Evolutionary conservation across 1,140 invertebrate genomes (phyloP).

Genomic region (Trichomalopsis sarcophagae): DNA sequence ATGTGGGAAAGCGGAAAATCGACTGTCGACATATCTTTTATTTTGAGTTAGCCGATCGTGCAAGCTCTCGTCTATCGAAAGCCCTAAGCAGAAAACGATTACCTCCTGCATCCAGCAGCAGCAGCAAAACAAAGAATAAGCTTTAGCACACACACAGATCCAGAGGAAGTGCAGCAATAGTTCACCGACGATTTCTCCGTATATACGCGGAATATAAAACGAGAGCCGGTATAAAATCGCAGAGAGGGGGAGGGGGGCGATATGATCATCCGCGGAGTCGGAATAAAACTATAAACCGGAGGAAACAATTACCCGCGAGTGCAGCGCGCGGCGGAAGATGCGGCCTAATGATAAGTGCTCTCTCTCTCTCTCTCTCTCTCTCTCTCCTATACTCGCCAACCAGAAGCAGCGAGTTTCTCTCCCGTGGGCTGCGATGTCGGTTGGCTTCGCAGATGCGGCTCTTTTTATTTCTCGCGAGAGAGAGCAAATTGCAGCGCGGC

Average conservation of each 20-base stretch:
- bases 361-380: not conserved
- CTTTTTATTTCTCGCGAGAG: not conserved
- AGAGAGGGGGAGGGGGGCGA: slow-evolving; percentile 52
- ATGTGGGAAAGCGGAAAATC: not conserved
- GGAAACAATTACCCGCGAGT: slow-evolving; percentile 68
- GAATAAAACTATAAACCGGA: slow-evolving; percentile 70
- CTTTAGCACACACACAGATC: not conserved
- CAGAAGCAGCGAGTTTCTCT: not conserved
- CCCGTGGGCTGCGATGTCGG: not conserved
- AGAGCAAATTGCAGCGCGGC: slow-evolving; percentile 47
- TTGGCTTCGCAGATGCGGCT: not conserved
- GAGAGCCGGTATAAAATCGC: slow-evolving; percentile 45
- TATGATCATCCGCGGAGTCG: slow-evolving; percentile 64
- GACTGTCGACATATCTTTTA: not conserved
- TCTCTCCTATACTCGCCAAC: not conserved
- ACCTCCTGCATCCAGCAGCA: no score
- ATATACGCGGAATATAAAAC: slow-evolving; percentile 65
- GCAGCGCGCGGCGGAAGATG: slow-evolving; percentile 57
- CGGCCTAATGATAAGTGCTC: slow-evolving; percentile 67
- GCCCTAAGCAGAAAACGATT: no score
- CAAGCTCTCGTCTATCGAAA: no score
- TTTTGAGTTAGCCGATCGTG: no score
- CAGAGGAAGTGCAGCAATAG: not conserved
- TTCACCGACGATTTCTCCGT: slow-evolving; percentile 41
- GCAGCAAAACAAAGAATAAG: not conserved